A percentile compares a stretch with the other conserved stretches of the same genome.
Evolutionary conservation across 2,797 vertebrate species (phyloP).

Genomic region (Margarornis squamiger): DNA sequence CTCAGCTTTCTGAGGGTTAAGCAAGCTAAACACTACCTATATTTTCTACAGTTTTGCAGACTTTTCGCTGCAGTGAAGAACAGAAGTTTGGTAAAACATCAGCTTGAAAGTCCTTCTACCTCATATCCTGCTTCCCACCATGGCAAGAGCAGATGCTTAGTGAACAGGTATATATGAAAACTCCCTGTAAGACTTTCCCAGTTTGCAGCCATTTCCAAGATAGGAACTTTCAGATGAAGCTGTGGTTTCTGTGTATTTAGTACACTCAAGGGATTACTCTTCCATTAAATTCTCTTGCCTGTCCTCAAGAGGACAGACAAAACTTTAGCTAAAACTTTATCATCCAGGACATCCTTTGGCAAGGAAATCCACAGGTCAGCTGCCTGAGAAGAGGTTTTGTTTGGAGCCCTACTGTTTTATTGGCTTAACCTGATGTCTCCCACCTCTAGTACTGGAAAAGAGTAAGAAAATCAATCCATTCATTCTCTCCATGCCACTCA

Average conservation of each 20-base stretch:
- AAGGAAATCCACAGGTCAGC: neutral
- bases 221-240: neutral
- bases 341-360: neutral
- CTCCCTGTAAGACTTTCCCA: neutral
- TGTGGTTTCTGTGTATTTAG: neutral
- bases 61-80: neutral
- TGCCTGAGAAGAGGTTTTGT: neutral
- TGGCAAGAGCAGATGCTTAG: neutral
- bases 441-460: neutral
- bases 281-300: neutral
- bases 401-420: neutral
- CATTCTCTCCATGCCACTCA: neutral
- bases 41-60: neutral
- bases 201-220: neutral
- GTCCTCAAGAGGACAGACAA: neutral
- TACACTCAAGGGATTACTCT: neutral
- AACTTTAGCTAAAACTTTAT: neutral
- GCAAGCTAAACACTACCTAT: neutral
- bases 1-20: neutral
- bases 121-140: neutral
- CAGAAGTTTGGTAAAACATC: neutral
- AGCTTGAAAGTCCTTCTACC: neutral
- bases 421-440: neutral
- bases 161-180: neutral
- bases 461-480: neutral